Evolutionary conservation across 2,888 invertebrate genomes (phyloP).

Genomic region (Agrilus mali): DNA sequence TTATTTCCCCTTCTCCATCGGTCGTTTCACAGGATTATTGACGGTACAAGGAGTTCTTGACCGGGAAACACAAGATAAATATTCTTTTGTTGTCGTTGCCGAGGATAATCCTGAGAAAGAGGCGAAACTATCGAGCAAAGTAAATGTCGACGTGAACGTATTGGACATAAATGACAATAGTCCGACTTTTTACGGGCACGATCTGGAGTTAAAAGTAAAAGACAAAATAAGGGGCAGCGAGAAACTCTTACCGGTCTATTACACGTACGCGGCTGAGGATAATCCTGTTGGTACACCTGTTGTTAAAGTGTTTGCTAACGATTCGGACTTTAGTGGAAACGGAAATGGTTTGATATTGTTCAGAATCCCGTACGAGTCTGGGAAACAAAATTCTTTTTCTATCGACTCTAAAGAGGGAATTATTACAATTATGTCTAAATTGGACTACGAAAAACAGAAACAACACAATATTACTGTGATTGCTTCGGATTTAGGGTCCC

Average conservation of each 20-base stretch:
- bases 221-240: slow-evolving; percentile 34
- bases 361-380: slow-evolving; percentile 54
- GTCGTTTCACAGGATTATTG: slow-evolving; percentile 53
- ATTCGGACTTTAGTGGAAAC: slow-evolving; percentile 72
- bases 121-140: slow-evolving; percentile 52
- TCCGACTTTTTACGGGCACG: slow-evolving; percentile 67
- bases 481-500: slow-evolving; percentile 76
- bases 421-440: slow-evolving; percentile 58
- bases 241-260: slow-evolving; percentile 58
- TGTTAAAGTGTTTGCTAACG: slow-evolving; percentile 67
- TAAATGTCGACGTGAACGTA: slow-evolving; percentile 69
- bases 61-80: slow-evolving; percentile 57
- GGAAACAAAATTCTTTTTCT: slow-evolving; percentile 52
- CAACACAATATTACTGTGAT: slow-evolving; percentile 65
- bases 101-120: slow-evolving; percentile 50
- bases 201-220: slow-evolving; percentile 43
- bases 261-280: slow-evolving; percentile 62
- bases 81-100: slow-evolving; percentile 59
- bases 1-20: slow-evolving; percentile 56
- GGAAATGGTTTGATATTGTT: slow-evolving; percentile 79
- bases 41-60: slow-evolving; percentile 66
- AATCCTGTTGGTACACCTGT: slow-evolving; percentile 62
- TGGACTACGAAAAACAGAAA: slow-evolving; percentile 57
- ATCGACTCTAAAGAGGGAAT: slow-evolving; percentile 80
- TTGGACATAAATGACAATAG: slow-evolving; percentile 75